phyloP scores from a whole-genome alignment of 2,113 vertebrate genomes.

The Amphilophus citrinellus region DNA sequence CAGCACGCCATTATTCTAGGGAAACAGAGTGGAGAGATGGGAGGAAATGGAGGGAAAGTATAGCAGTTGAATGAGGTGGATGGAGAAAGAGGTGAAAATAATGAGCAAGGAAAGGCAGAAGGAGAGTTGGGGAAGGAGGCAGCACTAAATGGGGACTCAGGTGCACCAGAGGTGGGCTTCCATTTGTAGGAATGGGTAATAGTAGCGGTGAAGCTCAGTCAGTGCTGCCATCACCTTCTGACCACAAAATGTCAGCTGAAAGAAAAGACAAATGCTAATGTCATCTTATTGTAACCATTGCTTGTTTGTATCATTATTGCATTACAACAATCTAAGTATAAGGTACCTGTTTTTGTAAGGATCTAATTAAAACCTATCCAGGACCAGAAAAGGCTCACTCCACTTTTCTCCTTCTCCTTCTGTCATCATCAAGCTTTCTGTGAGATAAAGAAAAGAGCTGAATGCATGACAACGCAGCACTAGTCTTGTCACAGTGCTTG shows the following conservation, averaged over 20 bases:
- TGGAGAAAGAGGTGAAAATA: constrained; percentile 12
- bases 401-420: constrained; percentile 48
- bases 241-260: constrained; percentile 49
- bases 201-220: constrained; percentile 52
- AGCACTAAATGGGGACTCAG: constrained; percentile 38
- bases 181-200: constrained; percentile 54
- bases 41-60: background rate
- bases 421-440: constrained; percentile 57
- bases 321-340: background rate
- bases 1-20: constrained; percentile 74
- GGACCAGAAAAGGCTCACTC: constrained; percentile 29
- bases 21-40: constrained; percentile 3
- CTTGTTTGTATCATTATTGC: background rate
- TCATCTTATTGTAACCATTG: background rate
- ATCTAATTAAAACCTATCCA: constrained; percentile 41
- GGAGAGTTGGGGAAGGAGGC: constrained; percentile 50
- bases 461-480: constrained; percentile 15
- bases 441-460: background rate
- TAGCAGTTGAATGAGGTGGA: constrained; percentile 8
- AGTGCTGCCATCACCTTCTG: constrained; percentile 67
- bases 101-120: constrained; percentile 44
- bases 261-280: background rate
- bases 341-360: constrained; percentile 43
- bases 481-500: background rate
- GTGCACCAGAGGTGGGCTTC: constrained; percentile 32